phyloP scores from a whole-genome alignment of 2,888 invertebrate genomes.

The Nomada ruficornis region DNA sequence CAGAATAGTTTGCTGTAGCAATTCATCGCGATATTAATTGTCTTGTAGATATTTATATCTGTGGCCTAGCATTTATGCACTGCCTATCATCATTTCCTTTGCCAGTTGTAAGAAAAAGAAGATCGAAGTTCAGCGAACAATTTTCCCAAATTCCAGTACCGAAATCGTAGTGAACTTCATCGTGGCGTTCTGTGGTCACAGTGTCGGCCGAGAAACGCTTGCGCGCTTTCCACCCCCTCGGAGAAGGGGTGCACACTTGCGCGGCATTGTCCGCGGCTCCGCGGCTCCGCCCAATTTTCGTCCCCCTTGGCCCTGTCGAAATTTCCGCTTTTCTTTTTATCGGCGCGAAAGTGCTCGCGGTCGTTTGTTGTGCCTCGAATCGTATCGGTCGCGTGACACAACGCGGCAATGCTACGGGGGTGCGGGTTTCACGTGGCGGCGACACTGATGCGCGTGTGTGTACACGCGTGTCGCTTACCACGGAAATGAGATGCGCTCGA shows the following conservation, averaged over 20 bases:
- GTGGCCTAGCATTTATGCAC: no score
- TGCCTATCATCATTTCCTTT: no score
- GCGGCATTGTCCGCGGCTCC: conserved; percentile 33
- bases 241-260: conserved; percentile 5
- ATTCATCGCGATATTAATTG: no score
- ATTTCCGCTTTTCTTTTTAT: not conserved
- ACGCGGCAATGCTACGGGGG: not conserved
- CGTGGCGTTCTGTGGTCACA: no score
- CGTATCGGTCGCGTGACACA: conserved; percentile 28
- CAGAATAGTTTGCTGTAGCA: no score
- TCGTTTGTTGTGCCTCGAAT: not conserved
- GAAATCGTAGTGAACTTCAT: not conserved
- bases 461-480: not conserved
- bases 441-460: not conserved
- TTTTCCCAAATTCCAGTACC: not conserved
- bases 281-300: conserved; percentile 48
- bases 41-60: no score
- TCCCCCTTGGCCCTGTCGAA: conserved; percentile 1
- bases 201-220: conserved; percentile 25
- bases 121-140: no score
- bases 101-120: no score
- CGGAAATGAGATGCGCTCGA: conserved; percentile 33
- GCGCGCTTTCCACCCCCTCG: conserved; percentile 37
- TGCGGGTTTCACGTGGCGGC: not conserved
- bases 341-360: conserved; percentile 12